phyloP scores from a whole-genome alignment of 92 coral and sea anemone genomes.

The Paragorgia papillata region DNA sequence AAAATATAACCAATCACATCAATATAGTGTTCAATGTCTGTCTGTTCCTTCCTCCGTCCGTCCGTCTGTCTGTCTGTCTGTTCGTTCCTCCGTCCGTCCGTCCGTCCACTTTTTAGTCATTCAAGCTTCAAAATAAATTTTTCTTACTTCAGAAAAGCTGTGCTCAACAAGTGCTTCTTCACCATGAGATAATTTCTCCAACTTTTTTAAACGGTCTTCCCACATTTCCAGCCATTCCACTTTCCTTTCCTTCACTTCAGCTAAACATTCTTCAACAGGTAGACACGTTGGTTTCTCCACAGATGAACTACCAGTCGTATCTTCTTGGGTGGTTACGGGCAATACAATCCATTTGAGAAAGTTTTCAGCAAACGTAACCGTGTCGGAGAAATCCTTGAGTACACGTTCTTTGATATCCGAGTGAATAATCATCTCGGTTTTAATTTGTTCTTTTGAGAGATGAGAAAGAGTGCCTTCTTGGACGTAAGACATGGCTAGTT shows the following conservation, averaged over 20 bases:
- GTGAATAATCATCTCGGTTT: slow-evolving; percentile 64
- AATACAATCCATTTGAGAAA: slow-evolving; percentile 81
- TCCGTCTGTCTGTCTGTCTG: no score
- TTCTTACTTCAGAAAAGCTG: slow-evolving; percentile 33
- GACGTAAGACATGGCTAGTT: slow-evolving; percentile 24
- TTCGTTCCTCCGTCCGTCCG: no score
- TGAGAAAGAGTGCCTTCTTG: slow-evolving; percentile 45
- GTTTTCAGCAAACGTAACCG: slow-evolving; percentile 85
- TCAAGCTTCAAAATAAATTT: no score
- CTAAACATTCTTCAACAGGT: slow-evolving; percentile 80
- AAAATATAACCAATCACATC: no score
- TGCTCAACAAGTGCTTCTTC: slow-evolving; percentile 14
- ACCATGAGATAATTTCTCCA: slow-evolving; percentile 45
- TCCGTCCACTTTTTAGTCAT: no score
- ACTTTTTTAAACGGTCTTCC: slow-evolving; percentile 71
- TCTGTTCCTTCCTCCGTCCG: no score
- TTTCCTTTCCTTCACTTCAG: slow-evolving; percentile 68
- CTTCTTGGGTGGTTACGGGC: slow-evolving; percentile 68
- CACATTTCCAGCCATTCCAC: slow-evolving; percentile 78
- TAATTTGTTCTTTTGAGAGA: slow-evolving; percentile 40
- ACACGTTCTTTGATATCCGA: slow-evolving; percentile 75
- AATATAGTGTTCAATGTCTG: no score
- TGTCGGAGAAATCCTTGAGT: slow-evolving; percentile 77
- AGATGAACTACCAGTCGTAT: slow-evolving; percentile 18
- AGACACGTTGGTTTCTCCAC: slow-evolving; percentile 1